These are phyloP conservation scores for Papilio protenor DNA, from an alignment of 2,888 invertebrate species.

Conservation along the genomic window DNA sequence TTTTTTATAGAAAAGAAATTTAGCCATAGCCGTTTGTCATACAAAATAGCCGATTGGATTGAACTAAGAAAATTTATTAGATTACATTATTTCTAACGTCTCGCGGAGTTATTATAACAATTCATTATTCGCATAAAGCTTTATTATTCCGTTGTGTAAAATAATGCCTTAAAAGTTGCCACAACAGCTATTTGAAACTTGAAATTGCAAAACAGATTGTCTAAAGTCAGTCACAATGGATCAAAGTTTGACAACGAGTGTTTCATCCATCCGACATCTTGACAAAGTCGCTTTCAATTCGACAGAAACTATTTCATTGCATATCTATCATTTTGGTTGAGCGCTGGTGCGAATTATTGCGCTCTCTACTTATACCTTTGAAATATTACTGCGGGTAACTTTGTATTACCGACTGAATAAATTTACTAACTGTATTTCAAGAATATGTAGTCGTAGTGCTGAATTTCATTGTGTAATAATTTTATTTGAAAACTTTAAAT, in stretches of 20 bases:
- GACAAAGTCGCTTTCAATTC: conserved; percentile 36
- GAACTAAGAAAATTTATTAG: not conserved
- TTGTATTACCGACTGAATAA: conserved; percentile 22
- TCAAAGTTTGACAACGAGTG: conserved; percentile 41
- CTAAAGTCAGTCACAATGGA: conserved; percentile 43
- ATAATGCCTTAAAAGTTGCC: conserved; percentile 24
- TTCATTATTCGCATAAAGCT: conserved; percentile 26
- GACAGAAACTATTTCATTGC: conserved; percentile 38
- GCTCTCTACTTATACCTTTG: conserved; percentile 30
- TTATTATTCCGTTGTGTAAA: conserved; percentile 38
- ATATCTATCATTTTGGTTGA: conserved; percentile 39
- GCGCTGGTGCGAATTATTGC: conserved; percentile 37
- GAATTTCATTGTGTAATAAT: not conserved
- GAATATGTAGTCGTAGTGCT: not conserved
- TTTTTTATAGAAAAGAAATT: too few relatives aligned
- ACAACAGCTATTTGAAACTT: conserved; percentile 41
- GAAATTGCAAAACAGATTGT: conserved; percentile 44
- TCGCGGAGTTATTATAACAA: not conserved
- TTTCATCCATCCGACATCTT: conserved; percentile 41
- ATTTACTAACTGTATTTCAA: conserved; percentile 25
- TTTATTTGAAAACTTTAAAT: not conserved
- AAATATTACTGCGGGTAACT: conserved; percentile 31
- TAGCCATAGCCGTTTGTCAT: too few relatives aligned
- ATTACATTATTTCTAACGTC: not conserved
- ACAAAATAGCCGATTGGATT: too few relatives aligned